Conservation (phyloP, 2,888 invertebrate genomes). For the Ormyrus pomaceus region DNA sequence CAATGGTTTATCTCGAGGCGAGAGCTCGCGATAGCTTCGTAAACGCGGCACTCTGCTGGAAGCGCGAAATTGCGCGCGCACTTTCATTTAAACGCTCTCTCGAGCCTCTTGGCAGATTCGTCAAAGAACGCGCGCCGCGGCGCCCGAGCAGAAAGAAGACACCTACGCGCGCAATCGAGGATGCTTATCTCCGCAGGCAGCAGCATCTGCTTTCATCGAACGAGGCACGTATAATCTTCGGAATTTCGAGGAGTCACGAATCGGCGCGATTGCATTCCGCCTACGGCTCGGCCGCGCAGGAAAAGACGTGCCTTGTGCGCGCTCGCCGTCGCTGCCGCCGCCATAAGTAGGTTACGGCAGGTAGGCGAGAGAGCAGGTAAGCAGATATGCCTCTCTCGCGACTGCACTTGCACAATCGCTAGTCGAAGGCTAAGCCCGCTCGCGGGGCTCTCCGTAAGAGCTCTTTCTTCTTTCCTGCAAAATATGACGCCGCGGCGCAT, state of each 20-base stretch:
- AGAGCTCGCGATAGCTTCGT: no score
- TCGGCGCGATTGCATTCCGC: not conserved
- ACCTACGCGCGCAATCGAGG: no score
- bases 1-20: no score
- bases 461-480: not conserved
- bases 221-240: no score
- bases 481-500: not conserved
- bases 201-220: no score
- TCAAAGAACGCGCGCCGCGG: no score
- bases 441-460: not conserved
- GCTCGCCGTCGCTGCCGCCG: not conserved
- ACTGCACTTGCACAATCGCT: constrained; percentile 1
- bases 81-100: no score
- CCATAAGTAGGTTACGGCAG: constrained; percentile 64
- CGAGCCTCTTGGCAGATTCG: no score
- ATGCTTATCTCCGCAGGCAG: no score
- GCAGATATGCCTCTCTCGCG: constrained; percentile 16
- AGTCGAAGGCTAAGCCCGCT: not conserved
- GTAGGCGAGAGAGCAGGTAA: constrained; percentile 52
- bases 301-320: constrained; percentile 2
- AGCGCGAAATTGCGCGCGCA: no score
- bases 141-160: no score
- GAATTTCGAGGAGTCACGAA: not conserved
- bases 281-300: not conserved
- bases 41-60: no score